phyloP scores from a whole-genome alignment of 2,888 invertebrate genomes.

The Nyleta sp. region DNA sequence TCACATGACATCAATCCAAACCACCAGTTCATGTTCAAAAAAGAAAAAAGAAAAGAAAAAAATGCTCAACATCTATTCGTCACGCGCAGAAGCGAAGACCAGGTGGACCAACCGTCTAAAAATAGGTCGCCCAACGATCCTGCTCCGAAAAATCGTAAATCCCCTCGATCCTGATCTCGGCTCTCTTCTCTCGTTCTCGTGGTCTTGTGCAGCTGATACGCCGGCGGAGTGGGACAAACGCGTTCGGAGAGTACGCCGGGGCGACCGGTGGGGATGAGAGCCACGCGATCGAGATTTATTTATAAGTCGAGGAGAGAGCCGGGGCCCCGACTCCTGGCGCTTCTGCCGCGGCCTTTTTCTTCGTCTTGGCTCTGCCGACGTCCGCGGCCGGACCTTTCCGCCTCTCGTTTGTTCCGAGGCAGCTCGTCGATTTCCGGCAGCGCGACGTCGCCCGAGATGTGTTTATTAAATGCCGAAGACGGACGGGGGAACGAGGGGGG shows the following conservation, averaged over 20 bases:
- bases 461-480: constrained; percentile 43
- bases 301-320: constrained; percentile 78
- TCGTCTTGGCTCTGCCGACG: constrained; percentile 31
- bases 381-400: constrained; percentile 63
- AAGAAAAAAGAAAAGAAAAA: no score
- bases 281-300: constrained; percentile 83
- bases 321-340: constrained; percentile 61
- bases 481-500: not conserved
- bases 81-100: not conserved
- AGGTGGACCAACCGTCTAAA: constrained; percentile 3
- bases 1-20: no score
- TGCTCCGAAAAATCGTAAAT: constrained; percentile 19
- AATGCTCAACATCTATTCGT: no score
- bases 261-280: constrained; percentile 77
- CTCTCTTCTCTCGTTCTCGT: constrained; percentile 14
- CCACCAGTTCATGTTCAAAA: no score
- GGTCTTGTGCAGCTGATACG: constrained; percentile 37
- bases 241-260: constrained; percentile 70
- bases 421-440: constrained; percentile 45
- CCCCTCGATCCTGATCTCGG: constrained; percentile 27
- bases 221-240: constrained; percentile 65
- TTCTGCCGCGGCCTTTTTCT: constrained; percentile 61
- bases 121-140: constrained; percentile 17
- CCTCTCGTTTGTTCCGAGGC: constrained; percentile 57
- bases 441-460: constrained; percentile 39